Percentiles rank a stretch among this genome's conserved stretches.
phyloP scores from a whole-genome alignment of 2,113 vertebrate genomes.

The Sprattus sprattus region DNA sequence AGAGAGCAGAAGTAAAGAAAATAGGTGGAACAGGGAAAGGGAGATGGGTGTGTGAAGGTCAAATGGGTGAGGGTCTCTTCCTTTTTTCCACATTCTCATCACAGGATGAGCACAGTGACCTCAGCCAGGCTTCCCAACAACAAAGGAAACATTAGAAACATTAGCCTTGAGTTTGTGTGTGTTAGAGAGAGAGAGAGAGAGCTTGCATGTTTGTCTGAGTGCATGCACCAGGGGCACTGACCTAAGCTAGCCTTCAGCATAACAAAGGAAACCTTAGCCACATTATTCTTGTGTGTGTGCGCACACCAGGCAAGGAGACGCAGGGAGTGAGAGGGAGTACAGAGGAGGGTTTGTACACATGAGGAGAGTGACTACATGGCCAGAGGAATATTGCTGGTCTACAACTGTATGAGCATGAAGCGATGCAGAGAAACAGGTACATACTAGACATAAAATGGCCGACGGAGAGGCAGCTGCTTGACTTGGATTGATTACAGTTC shows the following conservation, averaged over 20 bases:
- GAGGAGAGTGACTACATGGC: background rate
- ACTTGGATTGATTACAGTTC: background rate
- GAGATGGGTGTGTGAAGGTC: background rate
- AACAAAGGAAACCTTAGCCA: conserved; percentile 18
- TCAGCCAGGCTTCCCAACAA: conserved; percentile 17
- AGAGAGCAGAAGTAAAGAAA: background rate
- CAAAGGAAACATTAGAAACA: conserved; percentile 21
- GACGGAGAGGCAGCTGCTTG: background rate
- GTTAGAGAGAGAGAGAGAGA: background rate
- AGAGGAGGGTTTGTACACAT: background rate
- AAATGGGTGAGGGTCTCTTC: background rate
- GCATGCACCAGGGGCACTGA: background rate
- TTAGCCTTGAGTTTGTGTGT: background rate
- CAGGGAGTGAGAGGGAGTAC: background rate
- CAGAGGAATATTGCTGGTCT: background rate
- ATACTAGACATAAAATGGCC: background rate
- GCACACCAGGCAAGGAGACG: background rate
- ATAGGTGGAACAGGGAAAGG: background rate
- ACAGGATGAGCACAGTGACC: conserved; percentile 27
- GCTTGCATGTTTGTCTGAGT: background rate
- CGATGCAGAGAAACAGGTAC: background rate
- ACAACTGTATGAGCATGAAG: background rate
- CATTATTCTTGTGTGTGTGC: background rate
- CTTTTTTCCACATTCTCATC: conserved; percentile 18
- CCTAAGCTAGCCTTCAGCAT: background rate